Evolutionary conservation across 2,797 vertebrate species (phyloP).

Genomic region (Tragelaphus oryx): DNA sequence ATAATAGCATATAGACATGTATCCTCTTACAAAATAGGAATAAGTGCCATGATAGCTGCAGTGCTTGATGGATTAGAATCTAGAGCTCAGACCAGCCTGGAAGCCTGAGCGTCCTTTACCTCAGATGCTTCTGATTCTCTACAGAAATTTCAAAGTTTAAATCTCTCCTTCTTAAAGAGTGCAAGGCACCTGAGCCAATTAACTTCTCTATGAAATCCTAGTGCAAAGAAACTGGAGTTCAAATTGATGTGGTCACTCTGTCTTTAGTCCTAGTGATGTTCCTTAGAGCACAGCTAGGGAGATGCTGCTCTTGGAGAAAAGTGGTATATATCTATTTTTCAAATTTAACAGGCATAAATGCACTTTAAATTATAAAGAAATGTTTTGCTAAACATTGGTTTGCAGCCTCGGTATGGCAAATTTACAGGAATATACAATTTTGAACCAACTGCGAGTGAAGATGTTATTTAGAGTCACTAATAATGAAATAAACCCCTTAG

Average conservation of each 20-base stretch:
- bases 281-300: neutral
- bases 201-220: neutral
- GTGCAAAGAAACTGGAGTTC: neutral
- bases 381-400: slow-evolving; percentile 46
- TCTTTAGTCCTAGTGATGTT: neutral
- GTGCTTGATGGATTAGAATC: no score
- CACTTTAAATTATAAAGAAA: slow-evolving; percentile 32
- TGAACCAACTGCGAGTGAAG: slow-evolving; percentile 50
- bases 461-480: slow-evolving; percentile 61
- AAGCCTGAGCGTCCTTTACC: neutral
- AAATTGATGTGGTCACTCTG: neutral
- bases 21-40: neutral
- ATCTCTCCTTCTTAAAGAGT: neutral
- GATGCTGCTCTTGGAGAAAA: neutral
- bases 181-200: neutral
- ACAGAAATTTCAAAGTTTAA: neutral
- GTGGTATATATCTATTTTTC: slow-evolving; percentile 1
- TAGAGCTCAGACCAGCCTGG: neutral
- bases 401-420: slow-evolving; percentile 37
- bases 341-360: slow-evolving; percentile 35
- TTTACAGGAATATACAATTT: slow-evolving; percentile 58
- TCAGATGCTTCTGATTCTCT: neutral
- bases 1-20: neutral
- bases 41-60: accelerated
- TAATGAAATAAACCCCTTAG: slow-evolving; percentile 71